Conservation (phyloP, 2,797 vertebrate genomes). For the Alosa sapidissima region DNA sequence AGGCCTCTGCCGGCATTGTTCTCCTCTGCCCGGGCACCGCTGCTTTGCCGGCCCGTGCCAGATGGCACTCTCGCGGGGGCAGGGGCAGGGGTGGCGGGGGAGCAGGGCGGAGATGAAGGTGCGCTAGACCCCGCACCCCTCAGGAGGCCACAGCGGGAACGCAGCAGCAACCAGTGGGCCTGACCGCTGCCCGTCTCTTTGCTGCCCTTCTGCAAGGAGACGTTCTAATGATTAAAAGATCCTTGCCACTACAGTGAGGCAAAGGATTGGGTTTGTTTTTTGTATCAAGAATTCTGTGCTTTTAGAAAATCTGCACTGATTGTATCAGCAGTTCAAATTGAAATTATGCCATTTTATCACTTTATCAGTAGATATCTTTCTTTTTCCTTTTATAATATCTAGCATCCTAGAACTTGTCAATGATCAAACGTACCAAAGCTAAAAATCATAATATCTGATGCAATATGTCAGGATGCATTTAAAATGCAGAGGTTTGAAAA, state of each 20-base stretch:
- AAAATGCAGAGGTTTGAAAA: slow-evolving; percentile 32
- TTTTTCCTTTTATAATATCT: slow-evolving; percentile 1
- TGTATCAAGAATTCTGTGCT: neutral
- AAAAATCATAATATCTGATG: neutral
- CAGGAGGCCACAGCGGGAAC: slow-evolving; percentile 60
- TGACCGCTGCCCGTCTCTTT: slow-evolving; percentile 52
- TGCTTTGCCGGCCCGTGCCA: slow-evolving; percentile 63
- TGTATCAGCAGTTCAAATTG: neutral
- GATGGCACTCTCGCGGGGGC: slow-evolving; percentile 78
- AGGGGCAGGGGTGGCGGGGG: slow-evolving; percentile 54
- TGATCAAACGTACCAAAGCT: neutral
- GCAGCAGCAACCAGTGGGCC: slow-evolving; percentile 66
- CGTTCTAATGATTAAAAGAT: slow-evolving; percentile 27
- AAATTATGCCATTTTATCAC: neutral
- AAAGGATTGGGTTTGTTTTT: neutral
- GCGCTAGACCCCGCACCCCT: slow-evolving; percentile 65
- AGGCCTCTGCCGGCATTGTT: slow-evolving; percentile 45
- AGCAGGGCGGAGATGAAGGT: slow-evolving; percentile 63
- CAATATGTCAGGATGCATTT: neutral
- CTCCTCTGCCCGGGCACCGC: slow-evolving; percentile 33
- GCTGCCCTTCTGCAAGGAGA: slow-evolving; percentile 41
- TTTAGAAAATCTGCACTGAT: neutral
- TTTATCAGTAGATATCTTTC: neutral
- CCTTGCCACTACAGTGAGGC: neutral
- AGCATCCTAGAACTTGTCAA: slow-evolving; percentile 2